Percentiles rank a stretch among this genome's conserved stretches.
Conservation (phyloP, 2,113 vertebrate genomes). For the Alaudala cheleensis region DNA sequence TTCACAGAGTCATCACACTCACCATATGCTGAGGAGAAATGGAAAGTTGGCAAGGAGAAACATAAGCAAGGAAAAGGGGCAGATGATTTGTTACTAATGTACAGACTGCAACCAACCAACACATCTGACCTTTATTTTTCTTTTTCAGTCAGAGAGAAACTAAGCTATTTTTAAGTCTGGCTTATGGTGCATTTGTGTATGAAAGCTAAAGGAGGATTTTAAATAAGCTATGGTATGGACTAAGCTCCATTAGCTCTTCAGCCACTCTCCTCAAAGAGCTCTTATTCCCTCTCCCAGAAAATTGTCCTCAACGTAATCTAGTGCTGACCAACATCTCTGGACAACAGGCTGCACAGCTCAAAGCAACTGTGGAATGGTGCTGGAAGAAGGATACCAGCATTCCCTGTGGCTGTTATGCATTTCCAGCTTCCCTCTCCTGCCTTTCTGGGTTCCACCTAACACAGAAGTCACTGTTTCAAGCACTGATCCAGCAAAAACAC, state of each 20-base stretch:
- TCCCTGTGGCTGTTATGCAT: not conserved
- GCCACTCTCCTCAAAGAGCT: not conserved
- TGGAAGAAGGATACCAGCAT: not conserved
- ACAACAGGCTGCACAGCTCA: not conserved
- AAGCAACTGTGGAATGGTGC: not conserved
- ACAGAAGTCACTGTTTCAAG: not conserved
- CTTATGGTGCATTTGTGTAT: not conserved
- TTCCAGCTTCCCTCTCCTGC: not conserved
- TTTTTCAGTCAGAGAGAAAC: not conserved
- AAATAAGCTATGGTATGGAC: not conserved
- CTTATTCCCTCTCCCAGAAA: not conserved
- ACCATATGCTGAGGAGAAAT: not conserved
- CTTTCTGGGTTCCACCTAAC: not conserved
- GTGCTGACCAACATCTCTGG: not conserved
- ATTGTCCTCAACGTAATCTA: not conserved
- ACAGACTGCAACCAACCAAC: slow-evolving; percentile 7
- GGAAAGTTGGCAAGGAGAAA: slow-evolving; percentile 28
- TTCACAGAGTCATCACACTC: not conserved
- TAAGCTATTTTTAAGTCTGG: slow-evolving; percentile 20
- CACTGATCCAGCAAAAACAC: not conserved
- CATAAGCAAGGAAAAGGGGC: not conserved
- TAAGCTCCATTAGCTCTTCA: not conserved
- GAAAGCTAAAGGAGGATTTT: not conserved
- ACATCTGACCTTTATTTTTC: not conserved
- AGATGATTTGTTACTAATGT: not conserved